These are phyloP conservation scores for Harmothoe impar DNA, from an alignment of 2,888 invertebrate species.

Conservation along the genomic window DNA sequence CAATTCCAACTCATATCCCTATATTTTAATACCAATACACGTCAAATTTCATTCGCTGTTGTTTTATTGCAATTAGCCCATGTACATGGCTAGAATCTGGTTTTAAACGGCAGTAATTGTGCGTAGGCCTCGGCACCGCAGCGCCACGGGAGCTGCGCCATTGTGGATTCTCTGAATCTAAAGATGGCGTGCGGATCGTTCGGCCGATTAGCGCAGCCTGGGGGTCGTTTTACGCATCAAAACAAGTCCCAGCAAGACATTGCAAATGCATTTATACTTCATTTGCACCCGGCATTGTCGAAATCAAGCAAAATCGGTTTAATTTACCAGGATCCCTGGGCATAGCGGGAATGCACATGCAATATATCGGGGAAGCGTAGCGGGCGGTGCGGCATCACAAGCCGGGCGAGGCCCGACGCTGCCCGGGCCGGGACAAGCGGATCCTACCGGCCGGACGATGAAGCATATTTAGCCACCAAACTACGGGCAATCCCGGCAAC, in stretches of 20 bases:
- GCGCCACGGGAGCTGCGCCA: conserved; percentile 55
- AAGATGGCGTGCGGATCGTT: conserved; percentile 49
- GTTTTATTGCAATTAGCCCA: too few species aligned
- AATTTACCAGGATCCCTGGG: too few species aligned
- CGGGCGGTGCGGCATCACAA: too few species aligned
- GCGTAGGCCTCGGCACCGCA: background rate
- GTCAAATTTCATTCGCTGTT: too few species aligned
- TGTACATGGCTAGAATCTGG: background rate
- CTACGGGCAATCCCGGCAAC: background rate
- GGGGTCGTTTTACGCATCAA: conserved; percentile 15
- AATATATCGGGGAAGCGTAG: too few species aligned
- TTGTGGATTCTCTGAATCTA: conserved; percentile 40
- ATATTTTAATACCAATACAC: too few species aligned
- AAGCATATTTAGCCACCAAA: background rate
- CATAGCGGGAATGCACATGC: background rate
- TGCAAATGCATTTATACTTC: background rate
- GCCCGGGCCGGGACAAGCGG: background rate
- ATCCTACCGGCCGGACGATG: background rate
- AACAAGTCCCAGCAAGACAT: background rate
- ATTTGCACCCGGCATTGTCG: too few species aligned
- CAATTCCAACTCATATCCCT: too few species aligned
- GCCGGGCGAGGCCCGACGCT: too few species aligned
- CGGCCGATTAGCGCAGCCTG: conserved; percentile 10
- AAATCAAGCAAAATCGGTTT: too few species aligned
- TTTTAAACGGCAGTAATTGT: too few species aligned